Evolutionary conservation across 2,888 invertebrate species (phyloP).

Genomic region (Latheticus oryzae): DNA sequence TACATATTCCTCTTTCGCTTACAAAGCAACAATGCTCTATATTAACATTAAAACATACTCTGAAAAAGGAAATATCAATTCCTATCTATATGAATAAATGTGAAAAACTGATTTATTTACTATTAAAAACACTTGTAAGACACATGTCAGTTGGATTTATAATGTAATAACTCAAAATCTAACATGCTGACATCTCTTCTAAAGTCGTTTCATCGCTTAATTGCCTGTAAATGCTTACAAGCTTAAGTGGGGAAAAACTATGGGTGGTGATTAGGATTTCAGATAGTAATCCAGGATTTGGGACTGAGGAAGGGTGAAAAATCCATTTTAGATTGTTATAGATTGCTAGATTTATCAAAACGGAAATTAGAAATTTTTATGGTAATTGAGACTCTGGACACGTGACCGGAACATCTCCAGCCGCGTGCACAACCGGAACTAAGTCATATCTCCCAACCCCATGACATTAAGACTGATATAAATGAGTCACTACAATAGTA

Average conservation of each 20-base stretch:
- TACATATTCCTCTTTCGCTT: constrained; percentile 48
- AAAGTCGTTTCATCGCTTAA: constrained; percentile 46
- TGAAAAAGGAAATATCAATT: too few species aligned
- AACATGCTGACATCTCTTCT: constrained; percentile 34
- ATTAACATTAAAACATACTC: too few species aligned
- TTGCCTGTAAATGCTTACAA: constrained; percentile 50
- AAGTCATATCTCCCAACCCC: constrained; percentile 55
- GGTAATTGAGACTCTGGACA: constrained; percentile 56
- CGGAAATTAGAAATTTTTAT: too few species aligned
- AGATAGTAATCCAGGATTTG: constrained; percentile 41
- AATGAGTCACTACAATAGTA: constrained; percentile 30
- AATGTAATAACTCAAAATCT: constrained; percentile 41
- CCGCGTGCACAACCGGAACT: constrained; percentile 60
- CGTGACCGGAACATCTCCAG: constrained; percentile 63
- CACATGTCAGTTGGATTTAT: constrained; percentile 40
- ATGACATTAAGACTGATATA: constrained; percentile 37
- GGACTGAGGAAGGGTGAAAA: constrained; percentile 28
- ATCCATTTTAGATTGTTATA: constrained; percentile 17
- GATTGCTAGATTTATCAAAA: too few species aligned
- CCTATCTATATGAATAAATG: too few species aligned
- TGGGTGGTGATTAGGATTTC: constrained; percentile 39
- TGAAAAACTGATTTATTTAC: neutral
- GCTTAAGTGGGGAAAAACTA: constrained; percentile 27
- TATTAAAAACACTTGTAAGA: constrained; percentile 40
- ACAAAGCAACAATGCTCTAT: too few species aligned